phyloP scores from a whole-genome alignment of 2,797 vertebrate species.

The Microctenopoma lineatum region DNA sequence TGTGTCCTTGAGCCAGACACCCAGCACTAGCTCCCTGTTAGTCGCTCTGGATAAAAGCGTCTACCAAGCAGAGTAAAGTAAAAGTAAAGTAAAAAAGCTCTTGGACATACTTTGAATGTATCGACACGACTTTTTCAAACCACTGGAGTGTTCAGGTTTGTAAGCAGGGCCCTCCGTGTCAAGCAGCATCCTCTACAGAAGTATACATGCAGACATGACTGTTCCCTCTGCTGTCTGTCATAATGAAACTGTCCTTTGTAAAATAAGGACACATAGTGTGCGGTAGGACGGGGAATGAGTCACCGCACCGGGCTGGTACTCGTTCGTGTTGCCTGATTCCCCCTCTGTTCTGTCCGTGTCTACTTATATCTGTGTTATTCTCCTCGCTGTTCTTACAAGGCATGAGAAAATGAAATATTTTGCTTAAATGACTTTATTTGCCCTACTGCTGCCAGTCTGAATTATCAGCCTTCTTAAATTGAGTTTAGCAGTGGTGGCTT shows the following conservation, averaged over 20 bases:
- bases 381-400: conserved; percentile 77
- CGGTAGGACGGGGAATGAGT: neutral
- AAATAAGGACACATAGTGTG: neutral
- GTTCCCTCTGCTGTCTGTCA: neutral
- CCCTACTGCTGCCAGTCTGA: conserved; percentile 85
- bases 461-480: conserved; percentile 89
- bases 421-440: conserved; percentile 90
- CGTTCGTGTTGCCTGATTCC: conserved; percentile 28
- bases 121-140: too few species aligned
- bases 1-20: too few species aligned
- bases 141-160: too few species aligned
- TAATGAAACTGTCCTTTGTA: conserved; percentile 1
- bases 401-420: conserved; percentile 82
- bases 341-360: conserved; percentile 16
- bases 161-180: too few species aligned
- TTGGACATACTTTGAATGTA: too few species aligned
- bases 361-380: conserved; percentile 55
- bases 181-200: too few species aligned
- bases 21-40: too few species aligned
- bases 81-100: too few species aligned
- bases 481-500: conserved; percentile 87
- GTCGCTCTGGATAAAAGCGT: too few species aligned
- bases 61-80: too few species aligned
- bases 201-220: neutral
- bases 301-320: neutral